phyloP scores from a whole-genome alignment of 2,113 vertebrate genomes.

The Marmota flaviventris region DNA sequence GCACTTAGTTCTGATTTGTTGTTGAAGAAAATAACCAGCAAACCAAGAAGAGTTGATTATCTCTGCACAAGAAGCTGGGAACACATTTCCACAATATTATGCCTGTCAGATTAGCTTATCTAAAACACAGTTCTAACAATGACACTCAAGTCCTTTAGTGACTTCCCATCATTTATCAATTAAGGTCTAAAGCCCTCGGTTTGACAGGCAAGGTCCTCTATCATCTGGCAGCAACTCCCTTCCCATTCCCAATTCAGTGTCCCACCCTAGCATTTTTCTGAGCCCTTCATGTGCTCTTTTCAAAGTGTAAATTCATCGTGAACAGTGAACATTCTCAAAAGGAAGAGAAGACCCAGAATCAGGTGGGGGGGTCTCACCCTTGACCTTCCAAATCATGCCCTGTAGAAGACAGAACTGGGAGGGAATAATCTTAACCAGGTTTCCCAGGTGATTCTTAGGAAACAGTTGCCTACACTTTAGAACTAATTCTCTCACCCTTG shows the following conservation, averaged over 20 bases:
- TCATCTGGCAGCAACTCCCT: not conserved
- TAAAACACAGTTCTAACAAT: constrained; percentile 31
- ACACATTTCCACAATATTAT: constrained; percentile 11
- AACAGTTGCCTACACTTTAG: not conserved
- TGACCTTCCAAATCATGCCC: not conserved
- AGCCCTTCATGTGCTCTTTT: not conserved
- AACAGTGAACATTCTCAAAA: too few species aligned
- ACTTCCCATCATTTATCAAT: not conserved
- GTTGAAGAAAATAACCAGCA: constrained; percentile 43
- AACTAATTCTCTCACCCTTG: not conserved
- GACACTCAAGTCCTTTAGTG: not conserved
- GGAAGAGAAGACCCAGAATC: not conserved
- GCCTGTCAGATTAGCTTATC: not conserved
- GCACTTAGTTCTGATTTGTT: constrained; percentile 38
- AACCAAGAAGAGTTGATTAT: constrained; percentile 15
- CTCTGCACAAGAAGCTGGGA: not conserved
- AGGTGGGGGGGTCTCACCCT: not conserved
- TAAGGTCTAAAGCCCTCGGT: not conserved
- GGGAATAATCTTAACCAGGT: not conserved
- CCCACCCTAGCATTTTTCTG: not conserved
- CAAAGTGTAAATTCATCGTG: not conserved
- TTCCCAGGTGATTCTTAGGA: not conserved
- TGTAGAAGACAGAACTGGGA: not conserved
- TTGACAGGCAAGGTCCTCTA: not conserved
- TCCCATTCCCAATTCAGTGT: not conserved